A percentile compares a stretch with the other conserved stretches of the same genome.
Evolutionary conservation across 1,140 invertebrate genomes (phyloP).

Genomic region (Drosophila funebris): DNA sequence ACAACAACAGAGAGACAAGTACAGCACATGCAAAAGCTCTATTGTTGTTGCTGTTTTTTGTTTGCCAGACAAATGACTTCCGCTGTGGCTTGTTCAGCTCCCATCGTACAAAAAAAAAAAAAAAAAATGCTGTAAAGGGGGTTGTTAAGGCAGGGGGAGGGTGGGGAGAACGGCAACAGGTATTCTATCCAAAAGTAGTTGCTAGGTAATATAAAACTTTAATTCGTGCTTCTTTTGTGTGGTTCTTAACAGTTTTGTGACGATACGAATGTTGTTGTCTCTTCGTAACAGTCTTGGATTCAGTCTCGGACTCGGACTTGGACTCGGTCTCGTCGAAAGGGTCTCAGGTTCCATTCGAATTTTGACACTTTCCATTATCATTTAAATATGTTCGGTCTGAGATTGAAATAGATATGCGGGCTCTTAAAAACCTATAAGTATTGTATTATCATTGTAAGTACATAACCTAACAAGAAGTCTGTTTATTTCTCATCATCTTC

Average conservation of each 20-base stretch:
- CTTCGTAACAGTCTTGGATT: no score
- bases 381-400: slow-evolving; percentile 6
- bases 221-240: slow-evolving; percentile 30
- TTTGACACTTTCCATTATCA: slow-evolving; percentile 44
- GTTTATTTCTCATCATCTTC: background rate
- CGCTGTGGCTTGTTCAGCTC: slow-evolving; percentile 56
- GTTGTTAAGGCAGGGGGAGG: no score
- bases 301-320: no score
- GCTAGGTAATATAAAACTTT: slow-evolving; percentile 49
- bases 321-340: background rate
- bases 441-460: slow-evolving; percentile 40
- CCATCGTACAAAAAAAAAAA: slow-evolving; percentile 39
- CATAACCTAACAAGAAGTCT: background rate
- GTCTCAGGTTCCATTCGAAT: slow-evolving; percentile 24
- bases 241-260: slow-evolving; percentile 33
- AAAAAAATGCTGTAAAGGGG: slow-evolving; percentile 18
- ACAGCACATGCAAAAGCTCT: slow-evolving; percentile 41
- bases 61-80: slow-evolving; percentile 73
- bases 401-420: slow-evolving; percentile 34
- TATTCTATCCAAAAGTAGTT: slow-evolving; percentile 37
- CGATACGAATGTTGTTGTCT: background rate
- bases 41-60: slow-evolving; percentile 27
- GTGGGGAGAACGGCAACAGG: background rate
- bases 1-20: slow-evolving; percentile 11
- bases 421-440: slow-evolving; percentile 18